Conservation (phyloP, 2,888 invertebrate genomes). For the Cancer borealis region DNA sequence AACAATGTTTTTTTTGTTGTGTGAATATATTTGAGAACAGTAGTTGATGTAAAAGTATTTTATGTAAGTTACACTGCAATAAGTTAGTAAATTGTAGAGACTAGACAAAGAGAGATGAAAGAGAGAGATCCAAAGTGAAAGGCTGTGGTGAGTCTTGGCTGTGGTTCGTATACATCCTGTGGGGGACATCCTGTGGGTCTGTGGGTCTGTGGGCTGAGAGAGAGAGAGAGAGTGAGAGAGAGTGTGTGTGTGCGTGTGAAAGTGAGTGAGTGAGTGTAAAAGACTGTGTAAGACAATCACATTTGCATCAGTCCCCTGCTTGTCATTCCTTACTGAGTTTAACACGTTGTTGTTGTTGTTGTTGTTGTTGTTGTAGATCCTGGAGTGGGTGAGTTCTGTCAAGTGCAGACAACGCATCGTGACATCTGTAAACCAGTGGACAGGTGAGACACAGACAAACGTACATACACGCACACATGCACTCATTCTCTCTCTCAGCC, state of each 20-base stretch:
- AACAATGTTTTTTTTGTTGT: not conserved
- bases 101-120: not conserved
- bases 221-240: too few species aligned
- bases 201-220: too few species aligned
- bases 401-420: constrained; percentile 68
- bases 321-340: not conserved
- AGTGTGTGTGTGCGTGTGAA: too few species aligned
- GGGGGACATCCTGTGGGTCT: too few species aligned
- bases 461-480: too few species aligned
- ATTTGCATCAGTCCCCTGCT: not conserved
- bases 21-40: not conserved
- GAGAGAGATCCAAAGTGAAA: not conserved
- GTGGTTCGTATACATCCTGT: too few species aligned
- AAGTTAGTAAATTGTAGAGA: not conserved
- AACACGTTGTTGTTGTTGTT: not conserved
- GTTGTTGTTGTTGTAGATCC: constrained; percentile 67
- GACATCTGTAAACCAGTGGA: constrained; percentile 74
- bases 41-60: too few species aligned
- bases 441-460: constrained; percentile 49
- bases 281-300: too few species aligned
- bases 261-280: too few species aligned
- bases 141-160: too few species aligned
- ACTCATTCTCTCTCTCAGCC: too few species aligned
- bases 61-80: too few species aligned
- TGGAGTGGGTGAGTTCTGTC: constrained; percentile 70